These are phyloP conservation scores for Python bivittatus DNA, from an alignment of 2,113 vertebrate species.

Conservation along the genomic window DNA sequence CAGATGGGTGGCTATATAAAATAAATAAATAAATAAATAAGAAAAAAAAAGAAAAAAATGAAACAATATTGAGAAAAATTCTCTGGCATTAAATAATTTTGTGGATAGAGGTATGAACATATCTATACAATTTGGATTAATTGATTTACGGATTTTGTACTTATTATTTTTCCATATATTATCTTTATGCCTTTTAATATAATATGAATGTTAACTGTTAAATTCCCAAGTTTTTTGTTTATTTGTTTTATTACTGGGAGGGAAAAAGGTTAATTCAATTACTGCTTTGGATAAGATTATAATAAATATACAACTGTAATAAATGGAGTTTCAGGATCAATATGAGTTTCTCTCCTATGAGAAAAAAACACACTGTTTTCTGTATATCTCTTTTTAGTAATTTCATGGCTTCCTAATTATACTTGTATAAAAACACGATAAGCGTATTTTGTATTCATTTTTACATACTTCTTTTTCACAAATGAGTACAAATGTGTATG, in stretches of 20 bases:
- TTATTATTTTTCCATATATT: too few species aligned
- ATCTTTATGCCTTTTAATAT: not conserved
- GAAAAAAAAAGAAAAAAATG: not conserved
- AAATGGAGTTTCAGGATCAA: not conserved
- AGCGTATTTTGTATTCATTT: not conserved
- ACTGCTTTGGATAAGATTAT: not conserved
- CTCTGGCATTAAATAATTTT: not conserved
- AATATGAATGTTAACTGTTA: not conserved
- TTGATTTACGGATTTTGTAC: not conserved
- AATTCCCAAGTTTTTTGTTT: not conserved
- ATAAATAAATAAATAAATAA: not conserved
- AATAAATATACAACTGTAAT: not conserved
- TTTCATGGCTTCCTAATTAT: not conserved
- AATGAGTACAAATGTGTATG: not conserved
- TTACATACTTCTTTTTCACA: not conserved
- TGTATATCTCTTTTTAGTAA: not conserved
- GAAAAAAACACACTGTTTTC: not conserved
- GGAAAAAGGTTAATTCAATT: not conserved
- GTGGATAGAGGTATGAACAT: not conserved
- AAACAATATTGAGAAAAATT: not conserved
- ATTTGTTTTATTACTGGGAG: not conserved
- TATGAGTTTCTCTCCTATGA: not conserved
- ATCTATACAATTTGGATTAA: not conserved
- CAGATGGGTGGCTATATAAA: not conserved
- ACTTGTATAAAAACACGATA: not conserved